Evolutionary conservation across 1,140 invertebrate species (phyloP), one percentile per base, ranked within the genome.

Genomic region (Aphelenchoides fujianensis): DNA sequence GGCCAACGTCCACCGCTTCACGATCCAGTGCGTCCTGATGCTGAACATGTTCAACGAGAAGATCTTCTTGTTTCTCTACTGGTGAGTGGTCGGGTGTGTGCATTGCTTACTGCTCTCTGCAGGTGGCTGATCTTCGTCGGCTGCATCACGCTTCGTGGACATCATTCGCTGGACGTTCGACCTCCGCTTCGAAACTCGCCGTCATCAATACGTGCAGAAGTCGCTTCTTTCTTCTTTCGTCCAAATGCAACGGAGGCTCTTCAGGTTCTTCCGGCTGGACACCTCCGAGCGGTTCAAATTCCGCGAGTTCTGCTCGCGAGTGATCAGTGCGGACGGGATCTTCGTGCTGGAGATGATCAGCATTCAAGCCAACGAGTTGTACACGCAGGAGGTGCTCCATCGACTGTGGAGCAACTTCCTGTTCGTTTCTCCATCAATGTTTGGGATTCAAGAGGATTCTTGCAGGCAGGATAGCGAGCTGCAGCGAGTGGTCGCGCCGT

Each of bases 51-150:
- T 80, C 72, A 81, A 82, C 54, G 84, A 79, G 80, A 73, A 86
- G 68, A 84, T 86, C 36, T 86, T 84, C 68, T 73, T 85, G 16
- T 76, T 86, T 41, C 69, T 85, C 28, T 86, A 85, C 79, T 85
- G 82, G 69, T n/a, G n/a, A n/a, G n/a, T n/a, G n/a, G n/a, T 86
- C 84, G 85, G 74, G 85, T 3, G 68, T 86, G 30, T 12, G 84
- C 0, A 76, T 78, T 32, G 72, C 68, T 28, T 68, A 76, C 37
- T 41, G 76, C 61, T 73, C 73, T 28, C 32, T 74, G 34, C 32
- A 70, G n/a, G n/a, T 19, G 85, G 85, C 74, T 85, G 2, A 67
- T 86, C 30, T n/a, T 85, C 0, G 77, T 78, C 34, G 73, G 70
- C 27, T 68, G 76, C 48, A 61, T 80, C 59, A 77, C 74, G n/a